Evolutionary conservation across 2,888 invertebrate species (phyloP).

Genomic region (Caenorhabditis sp.): DNA sequence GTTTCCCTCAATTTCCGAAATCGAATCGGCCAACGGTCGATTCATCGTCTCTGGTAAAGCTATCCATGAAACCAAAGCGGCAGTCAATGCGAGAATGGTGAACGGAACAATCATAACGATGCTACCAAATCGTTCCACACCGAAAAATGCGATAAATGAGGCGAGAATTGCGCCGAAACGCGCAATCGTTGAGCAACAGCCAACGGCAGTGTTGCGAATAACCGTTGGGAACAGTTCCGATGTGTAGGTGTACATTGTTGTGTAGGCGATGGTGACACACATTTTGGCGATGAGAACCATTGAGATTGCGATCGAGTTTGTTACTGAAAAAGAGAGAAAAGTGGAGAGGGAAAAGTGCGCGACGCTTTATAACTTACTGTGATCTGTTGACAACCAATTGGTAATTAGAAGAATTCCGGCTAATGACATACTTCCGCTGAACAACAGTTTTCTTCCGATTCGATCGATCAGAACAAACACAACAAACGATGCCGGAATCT

Average conservation of each 20-base stretch:
- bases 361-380: conserved; percentile 20
- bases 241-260: conserved; percentile 85
- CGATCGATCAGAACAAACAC: conserved; percentile 60
- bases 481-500: conserved; percentile 71
- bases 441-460: conserved; percentile 55
- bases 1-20: conserved; percentile 58
- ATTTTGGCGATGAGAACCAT: conserved; percentile 82
- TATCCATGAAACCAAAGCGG: conserved; percentile 56
- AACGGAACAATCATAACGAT: conserved; percentile 66
- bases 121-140: conserved; percentile 61
- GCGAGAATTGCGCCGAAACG: conserved; percentile 86
- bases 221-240: conserved; percentile 89
- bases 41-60: conserved; percentile 69
- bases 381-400: conserved; percentile 43
- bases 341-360: no score
- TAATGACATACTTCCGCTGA: conserved; percentile 44
- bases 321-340: conserved; percentile 36
- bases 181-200: conserved; percentile 84
- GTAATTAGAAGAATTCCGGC: conserved; percentile 45
- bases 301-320: conserved; percentile 27
- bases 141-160: conserved; percentile 79
- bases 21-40: conserved; percentile 61
- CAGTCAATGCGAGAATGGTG: conserved; percentile 54
- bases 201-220: conserved; percentile 85
- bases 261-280: conserved; percentile 84